Evolutionary conservation across 2,888 invertebrate species (phyloP), one percentile per base, ranked within the genome.

Genomic region (Scaeva pyrastri): DNA sequence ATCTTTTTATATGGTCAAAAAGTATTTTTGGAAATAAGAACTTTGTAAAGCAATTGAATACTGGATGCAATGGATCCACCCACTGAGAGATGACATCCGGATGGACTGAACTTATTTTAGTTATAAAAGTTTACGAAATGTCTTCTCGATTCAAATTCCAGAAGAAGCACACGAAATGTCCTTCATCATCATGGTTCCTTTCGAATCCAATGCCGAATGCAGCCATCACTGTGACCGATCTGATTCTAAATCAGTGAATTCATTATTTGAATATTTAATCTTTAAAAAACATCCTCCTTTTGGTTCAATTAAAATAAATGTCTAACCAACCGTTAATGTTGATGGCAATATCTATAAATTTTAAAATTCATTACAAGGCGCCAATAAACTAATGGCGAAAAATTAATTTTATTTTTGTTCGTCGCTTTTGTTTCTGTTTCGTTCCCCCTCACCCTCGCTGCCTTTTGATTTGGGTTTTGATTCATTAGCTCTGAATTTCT

Each of bases 301-400:
- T 16, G 4, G 10, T 36, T 58, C 58, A 58, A 58, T 58, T 58
- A 12, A 58, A 58, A 58, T 58, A 58, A 19, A 58, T 12, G 12
- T 11, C 11, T 19, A 7, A 36, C 11, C 43, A 23, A 41, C 23
- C n/a, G 31, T 8, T n/a, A n/a, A 62, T n/a, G 41, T 43, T 45
- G n/a, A 41, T 41, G 45, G 45, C 64, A 31, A 64, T 45, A 64
- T 45, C 64, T 19, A 45, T 64, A 31, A 64, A 64, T 64, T 21
- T 50, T 52, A 52, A 21, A 45, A 45, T 64, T 45, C 26, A 64
- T 62, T 41, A 43, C 43, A 71, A 71, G 55, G 56, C 70, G 83
- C 73, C 79, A 75, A 75, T 79, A 84, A 68, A 71, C 70, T 84
- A 79, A 79, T 79, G 52, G 75, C 52, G 8, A 58, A 19, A 84